Base-by-base conservation (phyloP, 2,797 vertebrate species). In the Apodemus agrarius region DNA sequence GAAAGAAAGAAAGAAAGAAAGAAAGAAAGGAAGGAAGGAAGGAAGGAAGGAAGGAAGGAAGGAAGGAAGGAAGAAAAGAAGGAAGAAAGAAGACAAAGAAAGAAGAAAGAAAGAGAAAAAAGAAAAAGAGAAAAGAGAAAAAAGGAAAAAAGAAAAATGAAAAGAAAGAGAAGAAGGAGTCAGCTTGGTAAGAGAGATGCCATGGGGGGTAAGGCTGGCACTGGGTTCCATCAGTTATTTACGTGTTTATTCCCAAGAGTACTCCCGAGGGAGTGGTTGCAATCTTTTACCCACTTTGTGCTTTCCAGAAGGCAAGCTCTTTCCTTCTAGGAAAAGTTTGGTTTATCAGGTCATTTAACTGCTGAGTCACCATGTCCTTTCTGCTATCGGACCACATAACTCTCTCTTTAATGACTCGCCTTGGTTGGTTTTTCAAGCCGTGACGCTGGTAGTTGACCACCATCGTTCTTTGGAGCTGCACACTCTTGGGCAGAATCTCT, bases 161-260 rank as follows among this genome's bases (percentile, higher is more conserved):
- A 24, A 75, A 43, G 5, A 86, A 49, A 24, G 6, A 5, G 43
- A 93, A 83, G 24, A 29, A 31, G 7, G 13, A 49, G 22, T 86
- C 86, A 37, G 63, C 67, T 81, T 91, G 67, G 72, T 43, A 61
- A 76, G 65, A 96, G 93, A 69, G 91, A 26, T 74, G 79, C 34
- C 21, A 43, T 10, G 5, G 40, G 22, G 19, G 40, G 17, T 4
- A 31, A 8, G 74, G 84, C 24, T n/a, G 63, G 21, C 21, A 34
- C 22, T 22, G 54, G 37, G 52, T 76, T 92, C 67, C 52, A 19
- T 54, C 91, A 61, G 57, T 76, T 84, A 14, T 65, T 69, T 82
- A 34, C 75, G 83, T 9, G 14, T 67, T 69, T 82, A 49, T 81
- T 90, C 13, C n/a, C 78, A 49, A 63, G 75, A 61, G 29, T 65